These are phyloP conservation scores for Sciurus vulgaris DNA, from an alignment of 2,797 vertebrate genomes.

Conservation along the genomic window DNA sequence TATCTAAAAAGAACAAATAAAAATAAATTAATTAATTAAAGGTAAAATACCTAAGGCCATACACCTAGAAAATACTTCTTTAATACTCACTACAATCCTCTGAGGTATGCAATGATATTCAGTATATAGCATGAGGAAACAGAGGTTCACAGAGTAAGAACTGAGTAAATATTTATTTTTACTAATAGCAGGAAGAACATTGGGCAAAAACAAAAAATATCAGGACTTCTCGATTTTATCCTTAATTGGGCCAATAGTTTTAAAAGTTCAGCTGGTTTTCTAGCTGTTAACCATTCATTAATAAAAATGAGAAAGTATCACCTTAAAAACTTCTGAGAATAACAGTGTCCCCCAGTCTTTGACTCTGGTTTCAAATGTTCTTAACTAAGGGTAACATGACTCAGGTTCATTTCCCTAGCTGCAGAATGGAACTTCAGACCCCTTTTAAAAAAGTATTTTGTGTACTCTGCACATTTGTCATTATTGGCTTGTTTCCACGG, in stretches of 20 bases:
- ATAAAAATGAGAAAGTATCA: not conserved
- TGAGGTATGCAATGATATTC: not conserved
- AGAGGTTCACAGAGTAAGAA: not conserved
- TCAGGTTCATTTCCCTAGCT: not conserved
- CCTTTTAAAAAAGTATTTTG: slow-evolving; percentile 5
- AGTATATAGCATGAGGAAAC: slow-evolving; percentile 13
- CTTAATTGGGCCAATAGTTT: not conserved
- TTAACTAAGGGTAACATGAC: slow-evolving; percentile 5
- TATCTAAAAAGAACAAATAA: too few relatives aligned
- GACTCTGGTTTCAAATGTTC: slow-evolving; percentile 22
- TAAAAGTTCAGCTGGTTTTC: slow-evolving; percentile 12
- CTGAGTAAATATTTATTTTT: not conserved
- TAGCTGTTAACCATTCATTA: not conserved
- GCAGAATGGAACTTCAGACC: not conserved
- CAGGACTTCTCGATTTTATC: slow-evolving; percentile 2
- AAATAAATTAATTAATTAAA: too few relatives aligned
- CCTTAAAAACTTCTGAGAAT: not conserved
- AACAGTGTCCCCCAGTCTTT: not conserved
- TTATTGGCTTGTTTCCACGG: slow-evolving; percentile 49
- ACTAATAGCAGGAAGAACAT: not conserved
- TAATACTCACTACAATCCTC: not conserved
- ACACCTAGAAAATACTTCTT: slow-evolving; percentile 10
- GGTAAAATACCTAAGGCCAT: not conserved
- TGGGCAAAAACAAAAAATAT: not conserved
- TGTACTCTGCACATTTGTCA: slow-evolving; percentile 24